Evolutionary conservation across 1,140 invertebrate genomes (phyloP).

Genomic region (Meloidogyne hapla): DNA sequence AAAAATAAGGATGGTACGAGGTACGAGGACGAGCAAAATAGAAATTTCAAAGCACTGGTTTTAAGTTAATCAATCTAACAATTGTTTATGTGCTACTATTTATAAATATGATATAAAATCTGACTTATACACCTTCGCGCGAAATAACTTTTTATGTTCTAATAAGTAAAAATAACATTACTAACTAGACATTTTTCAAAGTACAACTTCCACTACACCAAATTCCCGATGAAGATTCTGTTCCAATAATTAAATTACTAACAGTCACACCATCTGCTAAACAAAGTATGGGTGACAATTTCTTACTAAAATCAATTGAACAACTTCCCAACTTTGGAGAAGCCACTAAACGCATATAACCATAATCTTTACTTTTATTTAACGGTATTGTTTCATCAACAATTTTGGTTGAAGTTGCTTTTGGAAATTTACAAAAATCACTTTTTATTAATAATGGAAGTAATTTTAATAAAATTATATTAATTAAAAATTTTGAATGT

Average conservation of each 20-base stretch:
- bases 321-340: constrained; percentile 1
- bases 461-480: background rate
- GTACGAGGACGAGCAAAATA: no score
- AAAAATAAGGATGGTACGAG: no score
- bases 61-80: no score
- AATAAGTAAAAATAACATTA: background rate
- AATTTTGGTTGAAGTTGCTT: background rate
- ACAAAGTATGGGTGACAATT: background rate
- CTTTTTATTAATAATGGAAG: background rate
- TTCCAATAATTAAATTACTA: constrained; percentile 22
- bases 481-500: background rate
- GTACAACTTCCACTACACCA: constrained; percentile 23
- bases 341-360: constrained; percentile 4
- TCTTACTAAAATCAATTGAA: constrained; percentile 2
- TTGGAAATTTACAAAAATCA: background rate
- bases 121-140: no score
- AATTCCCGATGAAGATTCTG: constrained; percentile 8
- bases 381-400: background rate
- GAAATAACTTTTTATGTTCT: no score
- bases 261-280: background rate
- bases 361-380: constrained; percentile 8
- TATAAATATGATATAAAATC: no score
- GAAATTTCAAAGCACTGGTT: no score
- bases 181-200: constrained; percentile 18
- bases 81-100: no score